Evolutionary conservation across 2,113 vertebrate genomes (phyloP).

Genomic region (Felis catus): F.catus_Fca126_mat1.0 CM031412.1:90232501-90233000

Average conservation of each 20-base stretch:
- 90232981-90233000: neutral
- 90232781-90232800: neutral
- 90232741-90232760: too few relatives aligned
- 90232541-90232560: neutral
- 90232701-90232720: neutral
- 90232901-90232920: neutral
- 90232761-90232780: neutral
- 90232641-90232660: neutral
- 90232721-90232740: too few relatives aligned
- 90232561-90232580: neutral
- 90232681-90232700: neutral
- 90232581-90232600: neutral
- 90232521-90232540: neutral
- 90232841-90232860: neutral
- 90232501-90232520: neutral
- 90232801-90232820: neutral
- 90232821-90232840: neutral
- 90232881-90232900: neutral
- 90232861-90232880: neutral
- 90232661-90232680: neutral
- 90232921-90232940: neutral
- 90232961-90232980: neutral
- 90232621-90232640: neutral
- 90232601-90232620: neutral
- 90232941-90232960: accelerated